These are phyloP conservation scores for Urechis unicinctus DNA, from an alignment of 2,888 invertebrate genomes.

Conservation along the genomic window DNA sequence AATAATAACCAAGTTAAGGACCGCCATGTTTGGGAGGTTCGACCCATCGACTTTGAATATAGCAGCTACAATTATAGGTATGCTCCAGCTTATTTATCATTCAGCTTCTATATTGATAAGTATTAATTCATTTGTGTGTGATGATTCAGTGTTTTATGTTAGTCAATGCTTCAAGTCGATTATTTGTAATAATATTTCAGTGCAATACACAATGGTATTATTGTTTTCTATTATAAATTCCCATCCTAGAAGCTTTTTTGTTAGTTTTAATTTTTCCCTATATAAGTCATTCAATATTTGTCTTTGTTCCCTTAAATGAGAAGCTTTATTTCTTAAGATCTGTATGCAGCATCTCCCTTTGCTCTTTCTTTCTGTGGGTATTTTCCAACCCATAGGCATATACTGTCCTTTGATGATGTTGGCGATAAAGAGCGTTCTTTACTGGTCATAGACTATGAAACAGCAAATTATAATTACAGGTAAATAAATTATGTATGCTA, in stretches of 20 bases:
- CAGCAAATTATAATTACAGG: conserved; percentile 5
- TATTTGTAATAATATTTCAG: too few relatives aligned
- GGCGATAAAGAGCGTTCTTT: too few relatives aligned
- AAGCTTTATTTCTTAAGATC: background rate
- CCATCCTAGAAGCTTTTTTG: too few relatives aligned
- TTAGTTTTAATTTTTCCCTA: too few relatives aligned
- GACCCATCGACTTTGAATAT: conserved; percentile 49
- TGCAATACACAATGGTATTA: too few relatives aligned
- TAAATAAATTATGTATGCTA: background rate
- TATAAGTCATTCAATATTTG: background rate
- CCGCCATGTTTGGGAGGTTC: conserved; percentile 8
- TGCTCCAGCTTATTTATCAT: background rate
- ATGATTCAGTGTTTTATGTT: background rate
- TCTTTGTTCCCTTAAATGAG: background rate
- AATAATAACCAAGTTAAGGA: too few relatives aligned
- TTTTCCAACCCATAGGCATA: too few relatives aligned
- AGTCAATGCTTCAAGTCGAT: too few relatives aligned
- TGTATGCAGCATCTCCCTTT: background rate
- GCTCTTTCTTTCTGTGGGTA: too few relatives aligned
- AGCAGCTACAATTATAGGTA: conserved; percentile 48
- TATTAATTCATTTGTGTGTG: background rate
- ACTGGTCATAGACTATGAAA: conserved; percentile 8
- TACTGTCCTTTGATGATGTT: too few relatives aligned
- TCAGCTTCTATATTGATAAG: background rate
- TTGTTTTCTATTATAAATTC: background rate